Base-by-base conservation (phyloP, 2,888 invertebrate species). In the Lasioglossum figueresi region DNA sequence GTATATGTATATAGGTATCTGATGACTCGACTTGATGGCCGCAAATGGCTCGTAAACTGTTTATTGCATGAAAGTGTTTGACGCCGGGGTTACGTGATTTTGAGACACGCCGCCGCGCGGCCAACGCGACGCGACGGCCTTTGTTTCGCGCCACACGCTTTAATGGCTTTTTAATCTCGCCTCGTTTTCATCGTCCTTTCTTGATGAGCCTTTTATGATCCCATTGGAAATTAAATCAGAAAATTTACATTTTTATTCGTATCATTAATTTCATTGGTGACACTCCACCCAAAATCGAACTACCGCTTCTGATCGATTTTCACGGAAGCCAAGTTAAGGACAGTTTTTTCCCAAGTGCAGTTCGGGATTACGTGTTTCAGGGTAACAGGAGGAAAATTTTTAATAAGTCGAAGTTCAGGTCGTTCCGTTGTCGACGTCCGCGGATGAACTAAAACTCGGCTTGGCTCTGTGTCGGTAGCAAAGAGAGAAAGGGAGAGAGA, bases 331-430 rank as follows among this genome's bases (percentile, higher is more conserved):
- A 10, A 16, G 66, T 59, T 14, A 23, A 66, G 10, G 66, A 23
- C 34, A 66, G 16, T 23, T 31, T 59, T 52, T 34, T 34, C 5
- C 5, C 63, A 31, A 14, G 5, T 0, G 12, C 56, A 59, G 27
- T 27, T 27, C 12, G 27, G 59, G 27, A 63, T 63, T 63, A 63
- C 16, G 12, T 45, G 59, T 34, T 31, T 66, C 52, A 68, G 31
- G 59, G 76, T 70, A 43, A 74, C 40, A 52, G n/a, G 45, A 23
- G 83, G 66, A 52, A 52, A 79, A 84, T 80, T 85, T 80, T 85
- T 85, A 84, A 84, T 85, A 80, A 84, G 85, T 75, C 80, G 56
- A 80, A 85, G 84, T 84, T 85, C 37, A 19, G 74, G 63, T 78
- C 71, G 85, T 85, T 84, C 14, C 45, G 43, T 31, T 56, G 83